Percentiles rank a stretch among this genome's conserved stretches.
phyloP scores from a whole-genome alignment of 1,140 invertebrate species.

The Dufourea novaeangliae region DNA sequence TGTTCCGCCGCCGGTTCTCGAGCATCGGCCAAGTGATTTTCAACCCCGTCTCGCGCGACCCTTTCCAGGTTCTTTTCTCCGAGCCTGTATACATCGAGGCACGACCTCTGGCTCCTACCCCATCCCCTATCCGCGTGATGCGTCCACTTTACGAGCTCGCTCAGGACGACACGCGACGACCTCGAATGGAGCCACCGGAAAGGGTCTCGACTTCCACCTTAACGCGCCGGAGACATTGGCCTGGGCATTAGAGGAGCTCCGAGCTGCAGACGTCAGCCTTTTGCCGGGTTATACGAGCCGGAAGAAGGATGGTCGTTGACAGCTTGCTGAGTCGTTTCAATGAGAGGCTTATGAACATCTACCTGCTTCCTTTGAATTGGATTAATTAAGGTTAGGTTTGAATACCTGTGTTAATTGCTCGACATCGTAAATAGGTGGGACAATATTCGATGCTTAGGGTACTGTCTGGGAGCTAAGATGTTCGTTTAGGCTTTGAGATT shows the following conservation, averaged over 20 bases:
- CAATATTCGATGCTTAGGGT: not conserved
- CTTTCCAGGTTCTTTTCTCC: constrained; percentile 56
- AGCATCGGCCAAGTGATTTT: constrained; percentile 72
- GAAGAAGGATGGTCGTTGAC: not conserved
- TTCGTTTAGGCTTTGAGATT: not conserved
- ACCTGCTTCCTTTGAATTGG: no score
- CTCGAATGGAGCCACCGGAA: no score
- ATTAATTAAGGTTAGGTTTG: no score
- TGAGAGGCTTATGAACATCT: not conserved
- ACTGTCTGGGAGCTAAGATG: not conserved
- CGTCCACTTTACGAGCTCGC: not conserved
- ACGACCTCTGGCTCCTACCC: constrained; percentile 5
- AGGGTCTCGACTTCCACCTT: not conserved
- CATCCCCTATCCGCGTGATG: no score
- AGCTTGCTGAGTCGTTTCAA: not conserved
- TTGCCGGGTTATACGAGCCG: no score
- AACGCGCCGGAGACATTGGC: no score
- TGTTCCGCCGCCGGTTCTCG: constrained; percentile 61
- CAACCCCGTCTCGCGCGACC: constrained; percentile 57
- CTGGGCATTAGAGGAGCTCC: no score
- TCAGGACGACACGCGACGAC: not conserved
- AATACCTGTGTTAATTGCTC: no score
- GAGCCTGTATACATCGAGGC: constrained; percentile 34
- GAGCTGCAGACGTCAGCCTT: no score
- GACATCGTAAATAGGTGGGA: no score